Evolutionary conservation across 2,113 vertebrate genomes (phyloP).

Genomic region (Misgurnus anguillicaudatus): DNA sequence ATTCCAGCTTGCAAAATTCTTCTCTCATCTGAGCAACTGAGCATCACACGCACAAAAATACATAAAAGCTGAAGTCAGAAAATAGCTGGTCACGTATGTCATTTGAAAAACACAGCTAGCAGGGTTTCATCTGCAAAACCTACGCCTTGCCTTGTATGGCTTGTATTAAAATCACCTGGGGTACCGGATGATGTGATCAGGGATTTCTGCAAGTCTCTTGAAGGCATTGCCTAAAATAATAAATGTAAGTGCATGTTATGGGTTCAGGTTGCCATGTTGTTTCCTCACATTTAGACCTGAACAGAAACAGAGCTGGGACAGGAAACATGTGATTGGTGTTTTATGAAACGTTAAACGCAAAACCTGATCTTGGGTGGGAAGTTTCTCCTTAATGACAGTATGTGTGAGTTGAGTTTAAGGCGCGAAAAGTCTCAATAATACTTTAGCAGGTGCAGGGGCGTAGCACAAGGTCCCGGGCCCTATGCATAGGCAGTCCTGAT

Average conservation of each 20-base stretch:
- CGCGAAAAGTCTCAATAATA: conserved; percentile 10
- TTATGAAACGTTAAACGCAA: background rate
- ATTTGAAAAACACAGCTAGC: background rate
- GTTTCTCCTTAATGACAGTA: conserved; percentile 3
- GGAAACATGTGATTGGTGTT: conserved; percentile 29
- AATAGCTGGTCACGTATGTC: conserved; percentile 27
- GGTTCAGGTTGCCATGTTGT: conserved; percentile 29
- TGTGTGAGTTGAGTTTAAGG: background rate
- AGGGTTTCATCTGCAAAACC: background rate
- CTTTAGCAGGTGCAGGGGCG: background rate
- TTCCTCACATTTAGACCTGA: conserved; percentile 23
- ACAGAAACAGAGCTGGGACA: conserved; percentile 16
- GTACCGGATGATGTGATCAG: conserved; percentile 22
- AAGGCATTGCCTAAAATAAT: conserved; percentile 40
- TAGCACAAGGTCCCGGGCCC: too few relatives aligned
- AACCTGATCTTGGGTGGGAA: conserved; percentile 20
- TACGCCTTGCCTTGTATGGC: background rate
- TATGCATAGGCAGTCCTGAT: too few relatives aligned
- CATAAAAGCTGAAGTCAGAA: conserved; percentile 27
- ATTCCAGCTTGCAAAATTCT: background rate
- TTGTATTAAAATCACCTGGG: background rate
- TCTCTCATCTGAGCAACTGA: background rate
- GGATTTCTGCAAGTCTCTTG: background rate
- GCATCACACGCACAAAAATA: background rate
- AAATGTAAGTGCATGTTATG: conserved; percentile 7